Evolutionary conservation across 2,113 vertebrate genomes (phyloP).

Genomic region (Hydropotes inermis): DNA sequence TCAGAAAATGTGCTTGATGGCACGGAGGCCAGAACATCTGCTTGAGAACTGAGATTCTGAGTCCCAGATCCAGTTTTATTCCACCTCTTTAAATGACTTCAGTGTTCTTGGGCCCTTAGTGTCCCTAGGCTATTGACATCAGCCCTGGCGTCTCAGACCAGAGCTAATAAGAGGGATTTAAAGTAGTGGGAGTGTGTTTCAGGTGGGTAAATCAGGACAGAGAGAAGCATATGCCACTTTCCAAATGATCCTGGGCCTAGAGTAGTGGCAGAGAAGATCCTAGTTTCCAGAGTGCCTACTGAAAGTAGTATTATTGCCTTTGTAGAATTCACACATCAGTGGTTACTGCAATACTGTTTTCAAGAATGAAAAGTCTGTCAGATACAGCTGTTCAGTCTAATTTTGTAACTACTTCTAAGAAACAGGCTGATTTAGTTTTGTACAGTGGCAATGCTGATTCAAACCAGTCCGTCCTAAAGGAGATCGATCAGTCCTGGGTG

Average conservation of each 20-base stretch:
- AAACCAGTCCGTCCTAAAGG: no score
- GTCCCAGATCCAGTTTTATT: not conserved
- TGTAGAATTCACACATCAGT: not conserved
- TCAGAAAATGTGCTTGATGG: not conserved
- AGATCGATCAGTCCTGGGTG: no score
- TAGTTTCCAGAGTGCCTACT: not conserved
- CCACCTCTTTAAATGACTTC: not conserved
- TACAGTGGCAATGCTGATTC: not conserved
- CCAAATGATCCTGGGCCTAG: not conserved
- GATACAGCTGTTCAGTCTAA: not conserved
- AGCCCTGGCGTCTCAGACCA: not conserved
- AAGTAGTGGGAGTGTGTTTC: not conserved
- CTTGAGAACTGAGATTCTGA: not conserved
- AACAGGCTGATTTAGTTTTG: not conserved
- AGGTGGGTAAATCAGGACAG: not conserved
- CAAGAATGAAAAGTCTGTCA: not conserved
- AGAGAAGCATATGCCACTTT: slow-evolving; percentile 6
- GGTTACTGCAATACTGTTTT: not conserved
- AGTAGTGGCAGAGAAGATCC: not conserved
- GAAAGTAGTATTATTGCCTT: not conserved
- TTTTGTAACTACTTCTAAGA: slow-evolving; percentile 25
- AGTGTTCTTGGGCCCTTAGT: not conserved
- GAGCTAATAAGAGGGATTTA: not conserved
- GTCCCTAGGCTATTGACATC: not conserved
- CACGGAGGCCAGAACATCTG: not conserved